Base-by-base conservation (phyloP, 2,888 invertebrate species). In the Toxonevra muliebris region DNA sequence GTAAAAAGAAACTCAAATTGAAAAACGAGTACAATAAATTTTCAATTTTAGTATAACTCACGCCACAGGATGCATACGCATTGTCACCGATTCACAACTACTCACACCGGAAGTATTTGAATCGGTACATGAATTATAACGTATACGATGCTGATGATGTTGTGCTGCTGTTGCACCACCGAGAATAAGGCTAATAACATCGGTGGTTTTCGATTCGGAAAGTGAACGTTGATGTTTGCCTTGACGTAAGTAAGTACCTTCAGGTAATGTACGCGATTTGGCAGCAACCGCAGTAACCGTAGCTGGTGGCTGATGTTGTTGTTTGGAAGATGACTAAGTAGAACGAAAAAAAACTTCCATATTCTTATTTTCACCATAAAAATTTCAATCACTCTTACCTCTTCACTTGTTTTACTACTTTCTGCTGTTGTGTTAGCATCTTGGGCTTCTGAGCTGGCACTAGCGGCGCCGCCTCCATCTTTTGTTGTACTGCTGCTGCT, bases 41-140 rank as follows among this genome's bases (percentile, higher is more conserved):
- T 42, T 11, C 19, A 15, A 40, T 42, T 1, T 42, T 4, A 11
- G 42, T 13, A 15, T 12, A 12, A 67, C 79, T 86, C 83, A 89
- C 89, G 88, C 88, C 76, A 89, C 86, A 72, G 87, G 87, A 87
- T 88, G 88, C 75, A 89, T 87, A 71, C 87, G 86, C 75, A 88
- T 90, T 40, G 89, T 87, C 61, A 89, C 90, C 1, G 93, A 93
- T 82, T 94, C 94, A 76, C 91, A 92, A 66, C 93, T 94, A 84
- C 93, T 92, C 20, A 94, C 91, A 53, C 93, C 94, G 71, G 93
- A 93, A 0, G 93, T 93, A 68, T 92, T 92, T 1, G 93, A 93
- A 80, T 93, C 93, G n/a, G 90, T 90, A 77, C 89, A 87, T 1
- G 88, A 88, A 80, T 87, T 88, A 72, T 88, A 87, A n/a, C 88